Evolutionary conservation across 2,113 vertebrate genomes (phyloP), one percentile per base, ranked within the genome.

Genomic region (Petromus typicus): DNA sequence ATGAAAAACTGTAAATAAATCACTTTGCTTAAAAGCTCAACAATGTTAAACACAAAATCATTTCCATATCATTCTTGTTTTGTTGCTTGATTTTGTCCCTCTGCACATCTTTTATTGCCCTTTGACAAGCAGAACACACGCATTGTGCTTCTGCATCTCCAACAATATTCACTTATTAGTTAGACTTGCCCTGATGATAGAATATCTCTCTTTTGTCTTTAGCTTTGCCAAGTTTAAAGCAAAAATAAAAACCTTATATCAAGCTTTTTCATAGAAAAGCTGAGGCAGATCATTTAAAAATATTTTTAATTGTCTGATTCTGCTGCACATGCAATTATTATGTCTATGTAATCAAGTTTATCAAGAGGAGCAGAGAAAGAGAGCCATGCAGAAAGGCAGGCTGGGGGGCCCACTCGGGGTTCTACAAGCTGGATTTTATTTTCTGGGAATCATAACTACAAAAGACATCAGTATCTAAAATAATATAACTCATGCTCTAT

Each of bases 211-310:
- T 94, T 91, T 89, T 40, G 78, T 89, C 67, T 95, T 89, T 51
- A 54, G 63, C 73, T 94, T 94, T 92, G 75, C 94, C 93, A 94
- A 86, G 84, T 95, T 89, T 84, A 95, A 96, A 96, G 91, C 83
- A 82, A 96, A 95, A 88, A 80, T 69, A 84, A 96, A 96, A 89
- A 64, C 23, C 64, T 92, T 80, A 84, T 84, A 87, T 94, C 84
- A 80, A 86, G 22, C 87, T 94, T 97, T n/a, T 81, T 64, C 64
- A 67, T 40, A 43, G 57, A 87, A 95, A 91, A 76, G 10, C 89
- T 34, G n/a, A 59, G 69, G 27, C 81, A 89, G 56, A 56, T 84
- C 93, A 83, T 91, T 95, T 69, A 7, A 32, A 92, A 80, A 54
- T 76, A 48, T 64, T 95, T 83, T 84, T 34, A 86, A 90, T 89